A percentile compares a stretch with the other conserved stretches of the same genome.
phyloP scores from a whole-genome alignment of 2,113 vertebrate species.

The Sprattus sprattus region DNA sequence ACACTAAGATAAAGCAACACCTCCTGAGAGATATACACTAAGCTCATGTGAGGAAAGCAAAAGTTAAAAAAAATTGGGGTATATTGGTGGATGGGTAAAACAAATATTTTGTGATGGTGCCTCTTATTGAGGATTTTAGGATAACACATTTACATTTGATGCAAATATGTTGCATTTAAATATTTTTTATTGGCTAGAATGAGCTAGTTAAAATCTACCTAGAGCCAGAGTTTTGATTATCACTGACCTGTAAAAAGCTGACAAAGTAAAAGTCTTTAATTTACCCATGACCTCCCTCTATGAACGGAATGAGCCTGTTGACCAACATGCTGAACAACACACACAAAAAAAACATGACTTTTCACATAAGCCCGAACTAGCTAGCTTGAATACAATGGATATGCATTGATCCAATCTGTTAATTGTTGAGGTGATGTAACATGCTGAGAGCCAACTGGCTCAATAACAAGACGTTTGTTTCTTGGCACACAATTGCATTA shows the following conservation, averaged over 20 bases:
- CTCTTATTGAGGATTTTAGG: neutral
- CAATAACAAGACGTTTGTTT: neutral
- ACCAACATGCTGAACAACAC: too few species aligned
- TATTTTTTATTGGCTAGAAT: neutral
- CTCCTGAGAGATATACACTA: neutral
- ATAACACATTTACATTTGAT: neutral
- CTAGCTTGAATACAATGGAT: neutral
- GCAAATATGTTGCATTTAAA: neutral
- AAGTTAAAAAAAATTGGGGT: neutral
- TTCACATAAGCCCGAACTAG: neutral
- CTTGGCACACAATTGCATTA: neutral
- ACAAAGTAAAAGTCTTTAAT: too few species aligned
- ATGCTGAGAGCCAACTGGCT: neutral
- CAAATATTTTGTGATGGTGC: neutral
- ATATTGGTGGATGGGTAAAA: neutral
- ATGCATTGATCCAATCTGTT: neutral
- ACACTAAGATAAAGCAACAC: neutral
- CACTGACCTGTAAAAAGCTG: too few species aligned
- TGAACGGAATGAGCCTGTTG: too few species aligned
- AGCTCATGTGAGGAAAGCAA: neutral
- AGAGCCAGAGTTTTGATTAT: too few species aligned
- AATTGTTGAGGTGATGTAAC: neutral
- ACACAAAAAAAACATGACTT: too few species aligned
- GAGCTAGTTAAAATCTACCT: too few species aligned
- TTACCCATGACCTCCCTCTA: too few species aligned